These are phyloP conservation scores for Melieria crassipennis DNA, from an alignment of 2,888 invertebrate genomes.

Conservation along the genomic window DNA sequence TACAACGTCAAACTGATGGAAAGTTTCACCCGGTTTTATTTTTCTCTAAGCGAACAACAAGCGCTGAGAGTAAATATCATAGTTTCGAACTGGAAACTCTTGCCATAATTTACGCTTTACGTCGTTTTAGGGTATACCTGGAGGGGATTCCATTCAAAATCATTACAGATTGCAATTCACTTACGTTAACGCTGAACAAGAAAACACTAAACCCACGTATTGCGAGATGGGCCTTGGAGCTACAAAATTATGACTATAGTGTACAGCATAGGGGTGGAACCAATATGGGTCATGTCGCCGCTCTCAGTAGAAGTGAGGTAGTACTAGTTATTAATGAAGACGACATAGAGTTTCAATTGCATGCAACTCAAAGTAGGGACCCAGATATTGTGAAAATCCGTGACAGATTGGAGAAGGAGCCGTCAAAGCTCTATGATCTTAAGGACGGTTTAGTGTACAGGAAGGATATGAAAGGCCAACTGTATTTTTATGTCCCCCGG, in stretches of 20 bases:
- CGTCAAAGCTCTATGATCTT: slow-evolving; percentile 23
- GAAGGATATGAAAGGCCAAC: slow-evolving; percentile 16
- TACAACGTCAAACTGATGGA: slow-evolving; percentile 46
- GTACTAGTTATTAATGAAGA: slow-evolving; percentile 24
- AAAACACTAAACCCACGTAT: slow-evolving; percentile 19
- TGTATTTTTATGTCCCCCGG: slow-evolving; percentile 33
- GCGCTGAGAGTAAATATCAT: slow-evolving; percentile 47
- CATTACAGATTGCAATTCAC: slow-evolving; percentile 49
- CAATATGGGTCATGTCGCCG: slow-evolving; percentile 37
- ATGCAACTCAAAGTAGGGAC: slow-evolving; percentile 33
- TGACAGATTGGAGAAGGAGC: slow-evolving; percentile 24
- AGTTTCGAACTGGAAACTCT: slow-evolving; percentile 53
- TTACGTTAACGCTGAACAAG: slow-evolving; percentile 33
- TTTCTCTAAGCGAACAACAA: slow-evolving; percentile 50
- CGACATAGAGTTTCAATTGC: slow-evolving; percentile 37
- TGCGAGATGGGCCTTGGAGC: slow-evolving; percentile 19
- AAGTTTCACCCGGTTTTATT: slow-evolving; percentile 52
- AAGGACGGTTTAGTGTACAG: slow-evolving; percentile 33
- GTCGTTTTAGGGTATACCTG: slow-evolving; percentile 39
- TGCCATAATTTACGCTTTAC: slow-evolving; percentile 48
- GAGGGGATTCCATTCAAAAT: slow-evolving; percentile 45
- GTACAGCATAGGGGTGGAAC: slow-evolving; percentile 29
- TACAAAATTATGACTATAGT: slow-evolving; percentile 28
- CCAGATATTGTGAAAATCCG: slow-evolving; percentile 28
- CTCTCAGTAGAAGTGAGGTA: slow-evolving; percentile 33